Base-by-base conservation (phyloP, 2,888 invertebrate genomes). In the Parnassius smintheus region DNA sequence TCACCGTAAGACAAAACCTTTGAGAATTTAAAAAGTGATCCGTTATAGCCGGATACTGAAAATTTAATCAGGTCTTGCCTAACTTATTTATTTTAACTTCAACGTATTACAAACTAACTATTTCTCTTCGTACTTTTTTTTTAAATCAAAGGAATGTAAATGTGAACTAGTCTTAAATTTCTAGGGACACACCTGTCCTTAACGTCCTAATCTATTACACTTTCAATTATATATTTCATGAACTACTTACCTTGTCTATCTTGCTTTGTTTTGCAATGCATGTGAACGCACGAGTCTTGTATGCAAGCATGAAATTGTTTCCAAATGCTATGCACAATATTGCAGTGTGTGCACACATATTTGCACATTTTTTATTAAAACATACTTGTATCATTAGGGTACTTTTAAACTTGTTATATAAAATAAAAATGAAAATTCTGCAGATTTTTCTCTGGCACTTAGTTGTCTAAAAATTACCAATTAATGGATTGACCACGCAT, bases 21-120 rank as follows among this genome's bases (percentile, higher is more conserved):
- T 78, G 80, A 84, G 79, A 84, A 87, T 82, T 89, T 83, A 86
- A 83, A 88, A 85, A 86, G 86, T 86, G 86, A 83, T 87, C 83
- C 75, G 67, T 69, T 78, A 75, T 83, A 85, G 81, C 73, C 86
- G 86, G 86, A 84, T 84, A 71, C 70, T 70, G 13, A 13, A 13
- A 49, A 8, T 13, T 9, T 49, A 66, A 67, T 70, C 65, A 71
- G 70, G 51, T 56, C 41, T 59, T 63, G 13, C 48, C 1, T 25
- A 10, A 35, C 25, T 50, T 41, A 13, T 56, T 22, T 42, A 3
- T 53, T 59, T 53, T 57, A 12, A 44, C 2, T 45, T 42, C 18
- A 42, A 53, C 42, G 13, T 25, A 12, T 46, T 49, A 13, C 8
- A 9, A 13, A 13, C 18, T 48, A 10, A 53, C n/a, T 55, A 18